These are phyloP conservation scores for Sprattus sprattus DNA, from an alignment of 2,113 vertebrate genomes.

Conservation along the genomic window DNA sequence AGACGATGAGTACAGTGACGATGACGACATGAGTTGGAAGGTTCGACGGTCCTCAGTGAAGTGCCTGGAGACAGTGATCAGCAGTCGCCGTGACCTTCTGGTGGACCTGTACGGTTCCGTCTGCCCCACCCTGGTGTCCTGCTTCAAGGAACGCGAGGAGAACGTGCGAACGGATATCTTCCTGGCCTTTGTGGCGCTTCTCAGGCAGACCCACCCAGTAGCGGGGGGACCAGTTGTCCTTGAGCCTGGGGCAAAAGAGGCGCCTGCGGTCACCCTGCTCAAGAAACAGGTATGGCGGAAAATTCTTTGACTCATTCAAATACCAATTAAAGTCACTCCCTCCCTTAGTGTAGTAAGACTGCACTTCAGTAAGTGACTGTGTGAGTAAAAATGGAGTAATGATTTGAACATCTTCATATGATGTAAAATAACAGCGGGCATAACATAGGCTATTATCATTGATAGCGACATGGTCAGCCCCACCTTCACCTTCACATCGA, in stretches of 20 bases:
- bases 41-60: constrained; percentile 88
- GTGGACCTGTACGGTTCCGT: constrained; percentile 81
- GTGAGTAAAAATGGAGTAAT: too few species aligned
- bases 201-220: constrained; percentile 77
- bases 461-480: too few species aligned
- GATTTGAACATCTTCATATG: too few species aligned
- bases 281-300: constrained; percentile 79
- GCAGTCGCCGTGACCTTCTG: constrained; percentile 80
- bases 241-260: constrained; percentile 61
- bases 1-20: constrained; percentile 89
- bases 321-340: too few species aligned
- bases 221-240: constrained; percentile 62
- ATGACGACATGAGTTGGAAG: constrained; percentile 95
- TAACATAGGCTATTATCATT: too few species aligned
- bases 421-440: too few species aligned
- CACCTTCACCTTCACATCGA: too few species aligned
- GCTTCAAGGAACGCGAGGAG: constrained; percentile 93
- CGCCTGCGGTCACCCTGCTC: constrained; percentile 73
- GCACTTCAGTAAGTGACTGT: too few species aligned
- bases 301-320: not conserved
- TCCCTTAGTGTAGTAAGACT: too few species aligned
- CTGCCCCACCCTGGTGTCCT: constrained; percentile 78
- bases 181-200: constrained; percentile 77
- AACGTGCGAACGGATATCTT: constrained; percentile 90
- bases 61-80: constrained; percentile 84